Conservation (phyloP, 2,113 vertebrate genomes). For the Pteropus alecto region DNA sequence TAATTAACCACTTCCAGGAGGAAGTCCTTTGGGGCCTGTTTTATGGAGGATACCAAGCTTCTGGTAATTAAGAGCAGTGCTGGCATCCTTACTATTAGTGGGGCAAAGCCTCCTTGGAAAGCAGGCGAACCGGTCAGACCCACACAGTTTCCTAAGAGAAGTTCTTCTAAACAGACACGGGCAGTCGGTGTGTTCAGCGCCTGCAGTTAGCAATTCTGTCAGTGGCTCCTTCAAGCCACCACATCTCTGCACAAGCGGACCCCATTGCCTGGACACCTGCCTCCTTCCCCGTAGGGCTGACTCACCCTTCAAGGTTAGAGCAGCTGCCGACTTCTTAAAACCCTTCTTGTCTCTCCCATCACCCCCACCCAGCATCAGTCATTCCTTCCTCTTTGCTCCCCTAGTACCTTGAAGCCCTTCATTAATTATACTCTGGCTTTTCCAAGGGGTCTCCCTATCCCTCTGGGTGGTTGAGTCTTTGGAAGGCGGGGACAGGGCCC, state of each 20-base stretch:
- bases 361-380: neutral
- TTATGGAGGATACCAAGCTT: neutral
- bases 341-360: neutral
- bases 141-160: neutral
- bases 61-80: neutral
- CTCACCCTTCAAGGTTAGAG: neutral
- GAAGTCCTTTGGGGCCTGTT: conserved; percentile 64
- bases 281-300: neutral
- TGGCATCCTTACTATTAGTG: neutral
- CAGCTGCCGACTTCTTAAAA: neutral
- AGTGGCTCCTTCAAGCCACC: neutral
- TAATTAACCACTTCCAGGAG: conserved; percentile 67
- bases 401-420: neutral
- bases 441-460: neutral
- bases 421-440: neutral
- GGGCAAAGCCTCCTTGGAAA: neutral
- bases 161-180: neutral
- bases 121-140: neutral
- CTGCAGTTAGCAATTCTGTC: neutral
- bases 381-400: neutral
- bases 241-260: neutral
- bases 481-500: neutral
- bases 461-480: neutral
- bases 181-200: accelerated
- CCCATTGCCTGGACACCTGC: neutral